A percentile compares a stretch with the other conserved stretches of the same genome.
These are phyloP conservation scores for Cremastinae sp. DNA, from an alignment of 2,888 invertebrate genomes.

Conservation along the genomic window DNA sequence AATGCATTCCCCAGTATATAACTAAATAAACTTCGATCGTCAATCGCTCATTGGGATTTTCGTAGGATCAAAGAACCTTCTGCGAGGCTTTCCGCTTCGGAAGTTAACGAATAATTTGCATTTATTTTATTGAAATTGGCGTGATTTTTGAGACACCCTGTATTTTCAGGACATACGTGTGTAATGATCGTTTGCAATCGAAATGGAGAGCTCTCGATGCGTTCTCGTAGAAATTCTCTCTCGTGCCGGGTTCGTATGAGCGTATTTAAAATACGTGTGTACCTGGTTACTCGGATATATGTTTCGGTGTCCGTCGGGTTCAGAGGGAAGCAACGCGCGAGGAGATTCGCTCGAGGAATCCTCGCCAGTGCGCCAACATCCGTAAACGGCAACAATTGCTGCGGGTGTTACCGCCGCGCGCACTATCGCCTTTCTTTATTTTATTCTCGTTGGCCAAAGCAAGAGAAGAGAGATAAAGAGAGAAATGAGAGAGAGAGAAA, in stretches of 20 bases:
- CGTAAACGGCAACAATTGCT: constrained; percentile 77
- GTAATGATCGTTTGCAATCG: constrained; percentile 19
- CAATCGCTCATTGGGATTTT: too few relatives aligned
- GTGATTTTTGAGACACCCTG: background rate
- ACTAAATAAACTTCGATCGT: too few relatives aligned
- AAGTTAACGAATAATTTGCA: too few relatives aligned
- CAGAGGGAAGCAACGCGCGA: constrained; percentile 36
- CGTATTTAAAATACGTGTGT: background rate
- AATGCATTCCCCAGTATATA: too few relatives aligned
- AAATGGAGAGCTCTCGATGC: constrained; percentile 30
- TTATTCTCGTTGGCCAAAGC: constrained; percentile 1
- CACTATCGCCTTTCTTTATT: constrained; percentile 54
- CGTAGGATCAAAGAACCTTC: too few relatives aligned
- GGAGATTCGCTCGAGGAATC: constrained; percentile 28
- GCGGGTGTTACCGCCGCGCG: constrained; percentile 77
- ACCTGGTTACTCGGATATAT: background rate
- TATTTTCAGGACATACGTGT: background rate
- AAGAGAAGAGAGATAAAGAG: constrained; percentile 2
- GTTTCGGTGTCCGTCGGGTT: constrained; percentile 8
- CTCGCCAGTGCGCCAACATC: constrained; percentile 64
- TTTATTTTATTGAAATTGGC: background rate
- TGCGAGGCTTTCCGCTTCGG: too few relatives aligned
- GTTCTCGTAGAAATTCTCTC: constrained; percentile 6
- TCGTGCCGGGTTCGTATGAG: background rate
- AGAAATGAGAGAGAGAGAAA: constrained; percentile 59